Percentiles rank a stretch among this genome's conserved stretches.
phyloP scores from a whole-genome alignment of 2,888 invertebrate genomes.

The Nezara viridula region DNA sequence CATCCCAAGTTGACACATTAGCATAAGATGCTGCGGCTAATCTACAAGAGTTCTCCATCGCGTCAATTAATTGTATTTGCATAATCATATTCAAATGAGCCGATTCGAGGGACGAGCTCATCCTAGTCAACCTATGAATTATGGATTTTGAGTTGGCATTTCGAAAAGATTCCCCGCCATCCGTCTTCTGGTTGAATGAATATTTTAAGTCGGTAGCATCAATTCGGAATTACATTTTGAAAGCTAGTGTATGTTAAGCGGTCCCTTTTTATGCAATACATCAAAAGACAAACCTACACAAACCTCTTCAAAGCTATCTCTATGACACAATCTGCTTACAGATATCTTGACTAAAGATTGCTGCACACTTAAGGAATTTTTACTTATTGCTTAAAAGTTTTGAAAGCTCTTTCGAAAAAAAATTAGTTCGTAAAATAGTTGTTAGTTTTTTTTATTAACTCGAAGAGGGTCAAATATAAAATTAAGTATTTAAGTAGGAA shows the following conservation, averaged over 20 bases:
- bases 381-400: not conserved
- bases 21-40: not conserved
- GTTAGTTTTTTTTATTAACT: no score
- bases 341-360: not conserved
- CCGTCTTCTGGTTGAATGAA: not conserved
- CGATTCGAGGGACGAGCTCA: slow-evolving; percentile 1
- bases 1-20: not conserved
- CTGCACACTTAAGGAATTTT: not conserved
- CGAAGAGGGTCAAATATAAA: no score
- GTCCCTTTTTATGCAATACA: not conserved
- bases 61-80: slow-evolving; percentile 13
- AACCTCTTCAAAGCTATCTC: not conserved
- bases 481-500: no score
- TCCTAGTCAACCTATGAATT: slow-evolving; percentile 7
- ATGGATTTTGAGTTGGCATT: slow-evolving; percentile 31
- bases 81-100: slow-evolving; percentile 46
- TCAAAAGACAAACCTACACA: not conserved
- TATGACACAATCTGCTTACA: not conserved
- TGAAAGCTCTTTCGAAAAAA: no score
- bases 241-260: not conserved
- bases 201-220: not conserved
- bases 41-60: not conserved
- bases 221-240: not conserved
- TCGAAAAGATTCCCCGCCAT: not conserved
- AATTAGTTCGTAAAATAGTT: no score